Conservation (phyloP, 2,888 invertebrate genomes). For the Drosophila colorata region DNA sequence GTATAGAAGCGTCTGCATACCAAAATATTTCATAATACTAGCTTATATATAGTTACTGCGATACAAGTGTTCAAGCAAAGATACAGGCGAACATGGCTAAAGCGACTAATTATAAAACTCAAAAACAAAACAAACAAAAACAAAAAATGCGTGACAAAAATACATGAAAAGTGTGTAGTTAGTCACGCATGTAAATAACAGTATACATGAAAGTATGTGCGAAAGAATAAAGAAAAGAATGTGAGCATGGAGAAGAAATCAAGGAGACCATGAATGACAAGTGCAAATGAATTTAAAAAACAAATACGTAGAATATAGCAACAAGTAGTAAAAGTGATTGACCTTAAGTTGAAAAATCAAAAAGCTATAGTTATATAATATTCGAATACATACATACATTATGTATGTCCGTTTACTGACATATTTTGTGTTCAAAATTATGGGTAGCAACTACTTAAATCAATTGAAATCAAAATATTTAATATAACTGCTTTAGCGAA, state of each 20-base stretch:
- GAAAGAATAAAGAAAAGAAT: neutral
- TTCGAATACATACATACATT: conserved; percentile 26
- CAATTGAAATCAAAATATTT: conserved; percentile 32
- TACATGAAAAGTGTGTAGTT: neutral
- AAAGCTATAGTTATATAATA: conserved; percentile 20
- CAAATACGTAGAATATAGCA: neutral
- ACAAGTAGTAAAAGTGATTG: conserved; percentile 15
- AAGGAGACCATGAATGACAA: conserved; percentile 2
- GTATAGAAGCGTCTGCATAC: conserved; percentile 14
- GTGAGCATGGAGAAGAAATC: neutral
- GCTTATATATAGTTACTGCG: conserved; percentile 23
- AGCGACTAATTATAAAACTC: neutral
- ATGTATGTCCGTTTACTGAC: conserved; percentile 63
- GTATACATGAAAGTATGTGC: neutral
- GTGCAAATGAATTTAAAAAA: conserved; percentile 8
- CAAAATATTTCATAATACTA: conserved; percentile 26
- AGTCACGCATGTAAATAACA: conserved; percentile 18
- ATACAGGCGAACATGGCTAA: conserved; percentile 7
- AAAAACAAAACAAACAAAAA: neutral
- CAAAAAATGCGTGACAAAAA: conserved; percentile 7
- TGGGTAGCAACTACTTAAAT: conserved; percentile 63
- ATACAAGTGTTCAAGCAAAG: conserved; percentile 25
- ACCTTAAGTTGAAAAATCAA: conserved; percentile 13
- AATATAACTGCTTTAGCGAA: conserved; percentile 50
- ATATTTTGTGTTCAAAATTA: conserved; percentile 71